These are phyloP conservation scores for Ruditapes philippinarum DNA, from an alignment of 1,140 invertebrate species.

Conservation along the genomic window DNA sequence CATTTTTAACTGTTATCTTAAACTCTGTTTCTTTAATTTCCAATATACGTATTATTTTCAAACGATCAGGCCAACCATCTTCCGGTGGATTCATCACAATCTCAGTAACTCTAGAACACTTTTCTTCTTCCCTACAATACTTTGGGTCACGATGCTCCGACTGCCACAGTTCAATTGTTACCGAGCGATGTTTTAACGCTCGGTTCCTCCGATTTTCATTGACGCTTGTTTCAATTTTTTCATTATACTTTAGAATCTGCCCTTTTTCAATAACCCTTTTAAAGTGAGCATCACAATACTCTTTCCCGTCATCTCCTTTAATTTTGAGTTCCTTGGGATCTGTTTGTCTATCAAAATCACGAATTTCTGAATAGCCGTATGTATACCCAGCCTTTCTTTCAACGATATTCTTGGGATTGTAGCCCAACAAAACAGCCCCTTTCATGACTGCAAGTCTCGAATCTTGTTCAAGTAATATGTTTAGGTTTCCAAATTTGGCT, in stretches of 20 bases:
- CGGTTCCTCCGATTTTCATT: too few species aligned
- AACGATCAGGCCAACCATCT: not conserved
- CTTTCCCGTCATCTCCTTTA: not conserved
- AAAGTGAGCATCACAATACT: not conserved
- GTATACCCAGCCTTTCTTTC: not conserved
- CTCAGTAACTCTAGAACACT: not conserved
- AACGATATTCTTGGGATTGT: not conserved
- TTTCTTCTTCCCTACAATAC: not conserved
- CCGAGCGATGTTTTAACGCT: not conserved
- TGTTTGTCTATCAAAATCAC: not conserved
- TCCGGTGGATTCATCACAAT: not conserved
- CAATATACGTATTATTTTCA: not conserved
- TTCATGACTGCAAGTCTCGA: not conserved
- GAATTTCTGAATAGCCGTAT: not conserved
- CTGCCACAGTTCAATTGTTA: not conserved
- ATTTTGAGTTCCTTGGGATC: not conserved
- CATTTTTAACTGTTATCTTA: not conserved
- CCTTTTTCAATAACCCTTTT: not conserved
- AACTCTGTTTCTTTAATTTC: conserved; percentile 8
- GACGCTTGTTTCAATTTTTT: not conserved
- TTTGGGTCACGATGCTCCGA: not conserved
- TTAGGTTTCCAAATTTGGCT: not conserved
- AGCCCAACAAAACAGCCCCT: not conserved
- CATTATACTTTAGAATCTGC: not conserved
- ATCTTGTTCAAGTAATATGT: not conserved